Percentiles rank a stretch among this genome's conserved stretches.
These are phyloP conservation scores for Tringa solitaria DNA, from an alignment of 2,113 vertebrate genomes.

Conservation along the genomic window DNA sequence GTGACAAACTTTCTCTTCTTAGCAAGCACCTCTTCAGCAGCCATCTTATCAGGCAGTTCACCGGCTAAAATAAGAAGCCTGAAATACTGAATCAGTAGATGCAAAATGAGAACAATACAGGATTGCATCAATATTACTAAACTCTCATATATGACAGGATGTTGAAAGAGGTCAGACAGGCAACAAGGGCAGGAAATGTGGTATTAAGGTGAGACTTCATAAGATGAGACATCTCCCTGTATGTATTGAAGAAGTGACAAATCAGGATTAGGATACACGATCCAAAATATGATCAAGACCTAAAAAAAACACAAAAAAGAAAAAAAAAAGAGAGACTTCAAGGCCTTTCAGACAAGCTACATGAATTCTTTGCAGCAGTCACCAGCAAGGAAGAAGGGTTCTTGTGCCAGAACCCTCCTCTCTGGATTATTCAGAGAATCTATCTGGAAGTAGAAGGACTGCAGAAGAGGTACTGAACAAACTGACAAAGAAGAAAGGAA, in stretches of 20 bases:
- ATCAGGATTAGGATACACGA: not conserved
- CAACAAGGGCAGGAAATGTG: not conserved
- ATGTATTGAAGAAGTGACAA: not conserved
- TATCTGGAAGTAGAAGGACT: not conserved
- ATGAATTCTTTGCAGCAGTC: not conserved
- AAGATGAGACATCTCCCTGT: not conserved
- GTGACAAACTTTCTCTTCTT: not conserved
- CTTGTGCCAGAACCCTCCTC: not conserved
- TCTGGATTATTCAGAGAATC: not conserved
- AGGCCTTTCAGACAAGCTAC: not conserved
- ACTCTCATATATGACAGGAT: not conserved
- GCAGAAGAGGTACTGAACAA: not conserved
- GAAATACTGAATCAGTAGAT: not conserved
- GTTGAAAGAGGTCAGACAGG: not conserved
- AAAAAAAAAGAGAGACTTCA: not conserved
- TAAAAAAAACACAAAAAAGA: not conserved
- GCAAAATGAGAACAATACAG: not conserved
- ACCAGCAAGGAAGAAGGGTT: not conserved
- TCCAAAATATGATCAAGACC: not conserved
- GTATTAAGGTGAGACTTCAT: not conserved
- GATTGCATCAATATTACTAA: not conserved
- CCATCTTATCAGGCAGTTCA: not conserved
- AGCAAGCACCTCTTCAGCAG: not conserved
- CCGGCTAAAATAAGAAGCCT: not conserved
- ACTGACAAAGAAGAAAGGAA: rapidly evolving